Evolutionary conservation across 2,797 vertebrate genomes (phyloP).

Genomic region (Esox masquinongy): DNA sequence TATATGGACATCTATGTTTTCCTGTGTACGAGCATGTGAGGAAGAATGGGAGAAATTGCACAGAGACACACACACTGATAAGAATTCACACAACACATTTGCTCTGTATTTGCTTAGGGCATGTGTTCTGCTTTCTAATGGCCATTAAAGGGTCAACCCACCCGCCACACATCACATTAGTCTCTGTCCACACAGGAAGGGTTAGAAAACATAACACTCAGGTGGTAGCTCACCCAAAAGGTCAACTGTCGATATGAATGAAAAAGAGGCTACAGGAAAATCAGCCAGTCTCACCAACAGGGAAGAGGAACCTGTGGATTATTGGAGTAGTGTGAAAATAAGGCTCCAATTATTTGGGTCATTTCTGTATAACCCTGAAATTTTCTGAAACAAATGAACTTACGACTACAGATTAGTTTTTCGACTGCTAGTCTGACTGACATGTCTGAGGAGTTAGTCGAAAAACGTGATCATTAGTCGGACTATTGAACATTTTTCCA

Average conservation of each 20-base stretch:
- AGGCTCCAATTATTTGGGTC: constrained; percentile 55
- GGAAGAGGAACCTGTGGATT: background rate
- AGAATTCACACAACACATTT: constrained; percentile 66
- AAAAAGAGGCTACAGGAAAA: constrained; percentile 69
- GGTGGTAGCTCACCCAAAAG: constrained; percentile 76
- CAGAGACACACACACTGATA: constrained; percentile 51
- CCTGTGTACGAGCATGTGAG: constrained; percentile 17
- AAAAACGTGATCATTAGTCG: constrained; percentile 64
- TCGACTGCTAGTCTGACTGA: constrained; percentile 26
- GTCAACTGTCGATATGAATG: constrained; percentile 80
- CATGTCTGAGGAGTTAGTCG: constrained; percentile 59
- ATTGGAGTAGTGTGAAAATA: constrained; percentile 45
- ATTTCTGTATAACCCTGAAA: constrained; percentile 48
- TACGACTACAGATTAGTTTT: constrained; percentile 54
- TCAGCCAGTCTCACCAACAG: constrained; percentile 34
- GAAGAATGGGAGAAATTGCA: constrained; percentile 54
- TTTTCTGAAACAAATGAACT: constrained; percentile 59
- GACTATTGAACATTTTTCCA: constrained; percentile 53
- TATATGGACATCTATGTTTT: background rate
- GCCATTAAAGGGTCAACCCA: constrained; percentile 66
- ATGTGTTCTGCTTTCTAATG: constrained; percentile 77
- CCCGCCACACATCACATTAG: constrained; percentile 80
- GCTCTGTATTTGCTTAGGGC: constrained; percentile 68
- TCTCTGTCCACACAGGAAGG: constrained; percentile 75
- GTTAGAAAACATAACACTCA: constrained; percentile 75